Percentiles rank a stretch among this genome's conserved stretches.
Conservation (phyloP, 2,113 vertebrate species). For the Herpetotheres cachinnans region DNA sequence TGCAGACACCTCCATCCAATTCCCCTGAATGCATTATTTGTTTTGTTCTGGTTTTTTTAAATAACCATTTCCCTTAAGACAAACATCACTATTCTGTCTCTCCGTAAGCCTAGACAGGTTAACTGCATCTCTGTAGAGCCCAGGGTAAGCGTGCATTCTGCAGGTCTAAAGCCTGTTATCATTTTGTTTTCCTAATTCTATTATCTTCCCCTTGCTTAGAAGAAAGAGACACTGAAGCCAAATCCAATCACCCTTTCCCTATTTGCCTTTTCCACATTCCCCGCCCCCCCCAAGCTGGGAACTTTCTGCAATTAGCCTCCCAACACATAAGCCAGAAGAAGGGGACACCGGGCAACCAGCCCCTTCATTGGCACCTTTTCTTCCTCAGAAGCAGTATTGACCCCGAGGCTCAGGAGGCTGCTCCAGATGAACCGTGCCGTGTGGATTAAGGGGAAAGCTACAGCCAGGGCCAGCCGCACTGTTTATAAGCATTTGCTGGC, state of each 20-base stretch:
- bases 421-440: accelerated
- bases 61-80: not conserved
- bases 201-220: not conserved
- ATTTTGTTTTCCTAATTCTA: not conserved
- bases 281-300: not conserved
- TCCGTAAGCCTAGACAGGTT: not conserved
- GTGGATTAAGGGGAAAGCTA: not conserved
- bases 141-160: not conserved
- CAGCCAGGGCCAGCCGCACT: not conserved
- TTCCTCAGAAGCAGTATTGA: not conserved
- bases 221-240: not conserved
- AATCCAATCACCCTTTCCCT: not conserved
- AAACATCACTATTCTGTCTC: not conserved
- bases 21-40: not conserved
- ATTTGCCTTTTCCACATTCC: not conserved
- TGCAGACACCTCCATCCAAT: not conserved
- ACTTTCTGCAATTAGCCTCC: not conserved
- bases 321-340: not conserved
- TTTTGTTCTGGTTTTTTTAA: not conserved
- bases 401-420: not conserved
- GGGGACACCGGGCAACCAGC: not conserved
- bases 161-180: not conserved
- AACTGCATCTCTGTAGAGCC: not conserved
- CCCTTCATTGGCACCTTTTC: not conserved
- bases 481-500: not conserved